phyloP scores from a whole-genome alignment of 2,797 vertebrate genomes.

The Alfaro cultratus region DNA sequence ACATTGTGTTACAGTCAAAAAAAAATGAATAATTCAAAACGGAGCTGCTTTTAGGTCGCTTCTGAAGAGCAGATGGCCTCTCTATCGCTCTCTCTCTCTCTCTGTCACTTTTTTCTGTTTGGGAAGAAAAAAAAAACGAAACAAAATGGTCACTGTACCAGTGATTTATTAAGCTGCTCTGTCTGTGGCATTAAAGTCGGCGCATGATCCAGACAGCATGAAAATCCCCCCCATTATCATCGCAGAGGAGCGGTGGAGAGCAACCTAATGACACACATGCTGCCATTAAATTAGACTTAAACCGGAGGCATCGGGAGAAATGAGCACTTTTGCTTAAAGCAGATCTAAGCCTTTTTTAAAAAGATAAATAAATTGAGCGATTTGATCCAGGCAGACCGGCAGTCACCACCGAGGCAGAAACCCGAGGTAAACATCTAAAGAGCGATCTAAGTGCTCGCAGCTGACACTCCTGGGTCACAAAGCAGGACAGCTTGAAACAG shows the following conservation, averaged over 20 bases:
- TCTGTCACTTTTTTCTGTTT: slow-evolving; percentile 1
- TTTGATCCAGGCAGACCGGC: slow-evolving; percentile 44
- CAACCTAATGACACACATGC: slow-evolving; percentile 69
- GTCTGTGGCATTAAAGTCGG: slow-evolving; percentile 65
- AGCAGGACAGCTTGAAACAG: slow-evolving; percentile 49
- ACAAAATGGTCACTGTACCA: slow-evolving; percentile 72
- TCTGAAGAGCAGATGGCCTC: slow-evolving; percentile 66
- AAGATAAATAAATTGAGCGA: slow-evolving; percentile 19
- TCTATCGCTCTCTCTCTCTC: neutral
- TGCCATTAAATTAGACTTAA: slow-evolving; percentile 60
- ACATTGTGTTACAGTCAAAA: slow-evolving; percentile 67
- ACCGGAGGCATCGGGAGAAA: slow-evolving; percentile 60
- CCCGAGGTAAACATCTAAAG: slow-evolving; percentile 67
- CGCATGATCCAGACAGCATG: slow-evolving; percentile 60
- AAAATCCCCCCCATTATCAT: slow-evolving; percentile 64
- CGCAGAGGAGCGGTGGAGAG: slow-evolving; percentile 51
- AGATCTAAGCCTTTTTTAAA: slow-evolving; percentile 70
- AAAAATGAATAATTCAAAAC: slow-evolving; percentile 77
- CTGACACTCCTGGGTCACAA: slow-evolving; percentile 52
- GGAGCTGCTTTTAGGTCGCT: slow-evolving; percentile 66
- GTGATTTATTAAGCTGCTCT: slow-evolving; percentile 53
- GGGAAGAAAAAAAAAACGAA: slow-evolving; percentile 11
- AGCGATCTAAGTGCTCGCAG: slow-evolving; percentile 32
- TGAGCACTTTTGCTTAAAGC: slow-evolving; percentile 69
- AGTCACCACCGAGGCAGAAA: slow-evolving; percentile 48